Evolutionary conservation across 2,113 vertebrate species (phyloP), one percentile per base, ranked within the genome.

Genomic region (Paedocypris sp.): DNA sequence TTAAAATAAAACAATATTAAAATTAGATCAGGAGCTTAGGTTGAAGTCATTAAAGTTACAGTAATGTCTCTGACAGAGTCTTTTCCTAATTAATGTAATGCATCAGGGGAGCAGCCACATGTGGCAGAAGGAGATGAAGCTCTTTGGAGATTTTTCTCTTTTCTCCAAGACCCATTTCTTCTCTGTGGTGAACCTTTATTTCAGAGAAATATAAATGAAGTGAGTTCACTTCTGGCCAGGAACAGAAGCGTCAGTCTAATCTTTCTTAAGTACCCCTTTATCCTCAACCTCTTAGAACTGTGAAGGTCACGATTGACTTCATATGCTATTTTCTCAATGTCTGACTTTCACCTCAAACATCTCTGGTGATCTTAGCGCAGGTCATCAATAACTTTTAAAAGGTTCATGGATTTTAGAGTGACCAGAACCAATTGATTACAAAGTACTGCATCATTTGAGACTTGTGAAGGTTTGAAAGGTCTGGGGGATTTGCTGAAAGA

Each of bases 1-100:
- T 74, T 76, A 74, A 72, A 76, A 73, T 73, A 54, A 74, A 76
- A 66, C 61, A 72, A 69, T 69, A 60, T 70, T 66, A 47, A 62
- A 62, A 66, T 67, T 25, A 58, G 51, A 68, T 47, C 61, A 39
- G 38, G 35, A 25, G 15, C 25, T 47, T 49, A 59, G 50, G 67
- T 68, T 51, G 59, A 35, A 74, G 49, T 66, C 56, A 68, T 75
- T 70, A 71, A 56, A 59, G 66, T 52, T 57, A 56, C 46, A 36
- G 23, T 35, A 53, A 59, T 72, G 38, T 66, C 49, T 54, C 48
- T 46, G 20, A 45, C 49, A 58, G 46, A 60, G 67, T 66, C 57
- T 33, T 61, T 64, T 66, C 59, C 69, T 68, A 69, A 72, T 74
- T 72, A 72, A 68, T 64, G 64, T 52, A 56, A 69, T 66, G 59